Percentiles rank a stretch among this genome's conserved stretches.
Conservation (phyloP, 1,140 invertebrate genomes). For the Asbolus verrucosus region DNA sequence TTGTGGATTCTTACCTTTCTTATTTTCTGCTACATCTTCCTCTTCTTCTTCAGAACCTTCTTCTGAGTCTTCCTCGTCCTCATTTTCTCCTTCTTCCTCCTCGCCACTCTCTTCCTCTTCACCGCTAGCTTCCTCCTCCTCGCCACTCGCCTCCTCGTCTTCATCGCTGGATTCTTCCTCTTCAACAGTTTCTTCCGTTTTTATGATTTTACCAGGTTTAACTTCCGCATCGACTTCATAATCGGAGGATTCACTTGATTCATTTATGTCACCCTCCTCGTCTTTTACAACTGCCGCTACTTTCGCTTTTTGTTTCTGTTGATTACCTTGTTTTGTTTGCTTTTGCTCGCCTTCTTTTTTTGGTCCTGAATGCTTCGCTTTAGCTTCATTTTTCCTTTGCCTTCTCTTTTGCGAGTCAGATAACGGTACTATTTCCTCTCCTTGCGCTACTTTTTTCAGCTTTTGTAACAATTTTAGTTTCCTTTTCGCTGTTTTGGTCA, state of each 20-base stretch:
- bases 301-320: conserved; percentile 48
- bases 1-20: conserved; percentile 45
- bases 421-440: conserved; percentile 20
- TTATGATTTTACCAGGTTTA: conserved; percentile 19
- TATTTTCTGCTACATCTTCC: conserved; percentile 45
- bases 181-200: conserved; percentile 44
- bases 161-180: conserved; percentile 50
- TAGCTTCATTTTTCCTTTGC: conserved; percentile 36
- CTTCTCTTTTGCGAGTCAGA: conserved; percentile 39
- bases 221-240: conserved; percentile 47
- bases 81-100: conserved; percentile 49
- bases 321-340: conserved; percentile 37
- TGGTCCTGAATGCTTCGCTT: conserved; percentile 6
- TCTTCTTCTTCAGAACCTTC: conserved; percentile 49
- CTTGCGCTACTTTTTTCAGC: conserved; percentile 12
- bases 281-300: too few relatives aligned
- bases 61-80: conserved; percentile 54
- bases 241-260: conserved; percentile 24
- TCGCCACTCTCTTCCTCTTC: conserved; percentile 52
- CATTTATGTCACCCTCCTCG: conserved; percentile 44
- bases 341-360: conserved; percentile 34
- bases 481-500: conserved; percentile 54
- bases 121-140: conserved; percentile 52
- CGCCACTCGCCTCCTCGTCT: conserved; percentile 47
- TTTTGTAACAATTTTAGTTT: conserved; percentile 49